A percentile compares a stretch with the other conserved stretches of the same genome.
Conservation (phyloP, 2,888 invertebrate species). For the Agonopterix heracliana region DNA sequence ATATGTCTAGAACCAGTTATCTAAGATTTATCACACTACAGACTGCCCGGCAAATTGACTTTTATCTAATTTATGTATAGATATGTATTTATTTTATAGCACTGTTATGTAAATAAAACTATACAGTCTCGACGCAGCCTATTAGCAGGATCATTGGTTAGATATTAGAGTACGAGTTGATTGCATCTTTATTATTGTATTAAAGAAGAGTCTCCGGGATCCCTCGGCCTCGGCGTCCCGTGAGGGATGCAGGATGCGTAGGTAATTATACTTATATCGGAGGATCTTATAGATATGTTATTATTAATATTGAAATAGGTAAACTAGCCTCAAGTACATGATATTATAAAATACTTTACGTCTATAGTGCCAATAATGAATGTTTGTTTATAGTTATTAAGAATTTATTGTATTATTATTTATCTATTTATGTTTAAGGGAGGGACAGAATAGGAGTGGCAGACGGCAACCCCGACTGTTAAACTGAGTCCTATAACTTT, state of each 20-base stretch:
- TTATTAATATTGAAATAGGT: background rate
- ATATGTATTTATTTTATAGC: background rate
- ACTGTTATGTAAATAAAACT: background rate
- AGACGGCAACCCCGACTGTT: no score
- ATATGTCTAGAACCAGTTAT: no score
- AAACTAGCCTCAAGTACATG: background rate
- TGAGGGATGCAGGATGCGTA: slow-evolving; percentile 1
- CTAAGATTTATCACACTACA: background rate
- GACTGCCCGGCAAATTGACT: background rate
- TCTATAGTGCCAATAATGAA: no score
- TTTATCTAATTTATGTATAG: background rate
- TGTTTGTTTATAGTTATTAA: no score
- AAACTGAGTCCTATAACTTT: no score
- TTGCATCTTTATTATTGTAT: slow-evolving; percentile 8
- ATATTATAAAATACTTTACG: no score
- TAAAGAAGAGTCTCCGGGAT: slow-evolving; percentile 5
- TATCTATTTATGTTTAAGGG: no score
- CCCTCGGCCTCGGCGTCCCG: background rate
- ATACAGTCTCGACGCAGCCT: background rate
- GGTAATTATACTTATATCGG: slow-evolving; percentile 2
- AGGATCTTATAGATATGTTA: background rate
- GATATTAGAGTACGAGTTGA: slow-evolving; percentile 4
- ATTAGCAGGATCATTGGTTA: background rate
- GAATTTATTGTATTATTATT: no score
- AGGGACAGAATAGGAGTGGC: no score